These are phyloP conservation scores for Drosophila pallidifrons DNA, from an alignment of 1,140 invertebrate species.

Conservation along the genomic window DNA sequence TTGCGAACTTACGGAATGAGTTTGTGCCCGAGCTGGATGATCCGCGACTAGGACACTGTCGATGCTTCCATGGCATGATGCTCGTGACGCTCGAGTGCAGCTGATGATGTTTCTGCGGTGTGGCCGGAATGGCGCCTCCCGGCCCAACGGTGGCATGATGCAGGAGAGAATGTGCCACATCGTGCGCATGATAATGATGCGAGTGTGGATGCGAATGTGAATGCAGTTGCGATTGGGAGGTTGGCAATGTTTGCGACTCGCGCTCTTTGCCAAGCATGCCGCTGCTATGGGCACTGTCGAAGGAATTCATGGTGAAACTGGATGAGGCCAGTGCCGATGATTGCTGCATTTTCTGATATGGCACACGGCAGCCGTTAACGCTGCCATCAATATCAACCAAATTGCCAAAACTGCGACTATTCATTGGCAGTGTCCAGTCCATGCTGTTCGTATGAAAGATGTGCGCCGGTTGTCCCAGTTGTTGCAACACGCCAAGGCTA, in stretches of 20 bases:
- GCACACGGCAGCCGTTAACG: slow-evolving; percentile 56
- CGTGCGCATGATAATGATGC: slow-evolving; percentile 73
- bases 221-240: slow-evolving; percentile 41
- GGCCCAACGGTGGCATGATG: slow-evolving; percentile 35
- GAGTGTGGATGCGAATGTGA: slow-evolving; percentile 51
- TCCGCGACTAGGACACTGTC: slow-evolving; percentile 82
- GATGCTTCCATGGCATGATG: slow-evolving; percentile 84
- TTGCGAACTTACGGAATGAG: slow-evolving; percentile 78
- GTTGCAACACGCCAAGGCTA: slow-evolving; percentile 34
- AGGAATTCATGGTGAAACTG: slow-evolving; percentile 74
- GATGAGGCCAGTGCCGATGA: slow-evolving; percentile 54
- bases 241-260: slow-evolving; percentile 58
- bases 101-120: slow-evolving; percentile 79
- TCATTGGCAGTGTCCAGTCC: slow-evolving; percentile 72
- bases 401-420: slow-evolving; percentile 81
- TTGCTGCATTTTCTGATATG: slow-evolving; percentile 75
- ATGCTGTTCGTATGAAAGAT: slow-evolving; percentile 77
- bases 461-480: slow-evolving; percentile 45
- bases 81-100: slow-evolving; percentile 76
- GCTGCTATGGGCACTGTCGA: slow-evolving; percentile 73
- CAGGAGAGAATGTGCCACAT: slow-evolving; percentile 49
- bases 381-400: slow-evolving; percentile 75
- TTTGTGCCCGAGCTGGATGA: slow-evolving; percentile 84
- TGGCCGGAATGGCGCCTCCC: slow-evolving; percentile 48
- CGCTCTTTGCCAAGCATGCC: slow-evolving; percentile 67